These are phyloP conservation scores for Antrozous pallidus DNA, from an alignment of 2,797 vertebrate species.

Conservation along the genomic window DNA sequence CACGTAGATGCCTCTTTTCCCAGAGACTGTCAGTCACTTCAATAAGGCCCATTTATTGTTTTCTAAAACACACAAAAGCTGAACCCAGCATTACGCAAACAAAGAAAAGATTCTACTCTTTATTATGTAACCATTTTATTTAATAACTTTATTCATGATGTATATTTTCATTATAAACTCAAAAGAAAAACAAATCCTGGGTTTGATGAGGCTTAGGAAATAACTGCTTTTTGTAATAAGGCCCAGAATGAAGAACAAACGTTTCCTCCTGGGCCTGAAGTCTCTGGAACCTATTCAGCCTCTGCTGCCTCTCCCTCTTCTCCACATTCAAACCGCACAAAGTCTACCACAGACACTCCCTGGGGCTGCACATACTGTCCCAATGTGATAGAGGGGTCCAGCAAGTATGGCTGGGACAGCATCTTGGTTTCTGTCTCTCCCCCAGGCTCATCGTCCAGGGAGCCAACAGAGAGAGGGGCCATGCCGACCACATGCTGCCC, in stretches of 20 bases:
- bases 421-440: constrained; percentile 89
- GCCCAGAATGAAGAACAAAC: background rate
- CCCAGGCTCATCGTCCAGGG: constrained; percentile 88
- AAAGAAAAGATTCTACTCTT: constrained; percentile 13
- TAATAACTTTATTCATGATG: constrained; percentile 26
- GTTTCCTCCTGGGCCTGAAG: background rate
- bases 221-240: background rate
- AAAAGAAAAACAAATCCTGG: constrained; percentile 29
- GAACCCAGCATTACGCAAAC: background rate
- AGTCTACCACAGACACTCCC: constrained; percentile 88
- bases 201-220: constrained; percentile 27
- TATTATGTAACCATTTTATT: constrained; percentile 26
- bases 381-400: constrained; percentile 88
- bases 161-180: constrained; percentile 37
- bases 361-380: constrained; percentile 88
- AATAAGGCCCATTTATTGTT: background rate
- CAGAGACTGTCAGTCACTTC: background rate
- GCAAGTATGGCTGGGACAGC: constrained; percentile 89
- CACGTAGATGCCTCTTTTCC: background rate
- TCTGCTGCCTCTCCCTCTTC: constrained; percentile 77
- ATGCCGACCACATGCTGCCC: constrained; percentile 94
- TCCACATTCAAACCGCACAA: constrained; percentile 91
- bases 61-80: background rate
- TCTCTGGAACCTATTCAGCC: constrained; percentile 18
- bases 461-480: constrained; percentile 88